phyloP scores from a whole-genome alignment of 1,140 invertebrate species.

The Ceratosolen solmsi region DNA sequence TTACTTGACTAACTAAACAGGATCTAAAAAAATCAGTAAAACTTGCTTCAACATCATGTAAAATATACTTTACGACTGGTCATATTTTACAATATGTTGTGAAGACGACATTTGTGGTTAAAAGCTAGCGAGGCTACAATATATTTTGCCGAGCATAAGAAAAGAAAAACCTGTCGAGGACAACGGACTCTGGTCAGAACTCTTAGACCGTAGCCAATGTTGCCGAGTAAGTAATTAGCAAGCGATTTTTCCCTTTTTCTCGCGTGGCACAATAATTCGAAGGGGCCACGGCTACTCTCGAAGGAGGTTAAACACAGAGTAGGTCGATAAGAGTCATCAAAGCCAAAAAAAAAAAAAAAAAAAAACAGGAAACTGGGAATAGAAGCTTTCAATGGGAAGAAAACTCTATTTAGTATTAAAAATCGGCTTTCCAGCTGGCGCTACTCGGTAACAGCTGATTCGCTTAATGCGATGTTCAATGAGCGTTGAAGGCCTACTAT shows the following conservation, averaged over 20 bases:
- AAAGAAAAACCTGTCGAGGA: neutral
- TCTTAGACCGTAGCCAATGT: neutral
- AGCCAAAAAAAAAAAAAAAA: too few species aligned
- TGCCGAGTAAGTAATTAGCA: neutral
- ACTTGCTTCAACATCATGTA: neutral
- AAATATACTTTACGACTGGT: neutral
- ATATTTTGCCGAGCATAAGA: neutral
- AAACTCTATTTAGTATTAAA: neutral
- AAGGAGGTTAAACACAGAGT: constrained; percentile 5
- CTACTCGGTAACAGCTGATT: constrained; percentile 4
- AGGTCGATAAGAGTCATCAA: neutral
- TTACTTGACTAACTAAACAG: too few species aligned
- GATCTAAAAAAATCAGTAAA: neutral
- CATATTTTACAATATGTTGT: neutral
- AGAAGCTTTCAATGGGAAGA: neutral
- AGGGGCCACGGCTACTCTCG: neutral
- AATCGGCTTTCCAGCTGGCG: neutral
- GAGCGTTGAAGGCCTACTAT: neutral
- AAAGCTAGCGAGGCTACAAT: neutral
- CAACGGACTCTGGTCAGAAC: neutral
- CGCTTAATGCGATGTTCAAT: neutral
- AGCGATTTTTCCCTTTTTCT: neutral
- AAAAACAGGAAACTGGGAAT: neutral
- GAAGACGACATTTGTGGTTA: neutral
- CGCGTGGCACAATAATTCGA: neutral